These are phyloP conservation scores for Drosophila subsilvestris DNA, from an alignment of 2,888 invertebrate species.

Conservation along the genomic window DNA sequence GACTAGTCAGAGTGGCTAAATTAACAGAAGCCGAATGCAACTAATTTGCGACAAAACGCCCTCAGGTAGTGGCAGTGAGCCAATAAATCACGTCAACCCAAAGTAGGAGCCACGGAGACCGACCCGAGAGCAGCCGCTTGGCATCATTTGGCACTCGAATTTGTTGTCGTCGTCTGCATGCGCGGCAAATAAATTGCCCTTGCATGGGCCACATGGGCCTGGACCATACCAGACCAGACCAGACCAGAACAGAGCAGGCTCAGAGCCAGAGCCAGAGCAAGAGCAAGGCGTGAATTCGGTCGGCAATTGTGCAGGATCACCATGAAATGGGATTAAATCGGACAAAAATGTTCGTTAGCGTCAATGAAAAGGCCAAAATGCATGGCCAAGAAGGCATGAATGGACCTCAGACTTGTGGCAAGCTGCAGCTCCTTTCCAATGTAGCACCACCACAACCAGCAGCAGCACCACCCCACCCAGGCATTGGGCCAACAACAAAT, in stretches of 20 bases:
- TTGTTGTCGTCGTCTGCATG: constrained; percentile 76
- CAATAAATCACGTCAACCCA: constrained; percentile 78
- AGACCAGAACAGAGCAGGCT: constrained; percentile 8
- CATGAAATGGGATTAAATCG: constrained; percentile 84
- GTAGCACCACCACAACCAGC: constrained; percentile 12
- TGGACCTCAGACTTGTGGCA: constrained; percentile 61
- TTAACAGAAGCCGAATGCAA: constrained; percentile 80
- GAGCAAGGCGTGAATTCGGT: constrained; percentile 35
- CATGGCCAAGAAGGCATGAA: constrained; percentile 64
- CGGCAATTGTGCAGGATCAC: constrained; percentile 79
- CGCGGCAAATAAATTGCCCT: constrained; percentile 77
- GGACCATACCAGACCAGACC: constrained; percentile 30
- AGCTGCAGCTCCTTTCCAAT: constrained; percentile 29
- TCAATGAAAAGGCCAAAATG: constrained; percentile 77
- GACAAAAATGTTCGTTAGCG: constrained; percentile 82
- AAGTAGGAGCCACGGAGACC: constrained; percentile 60
- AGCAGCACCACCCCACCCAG: constrained; percentile 24
- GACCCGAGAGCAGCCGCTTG: constrained; percentile 49
- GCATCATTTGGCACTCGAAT: constrained; percentile 80
- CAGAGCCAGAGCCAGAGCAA: background rate
- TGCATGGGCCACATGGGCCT: constrained; percentile 35
- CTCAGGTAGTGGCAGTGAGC: constrained; percentile 69
- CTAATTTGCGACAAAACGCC: constrained; percentile 81
- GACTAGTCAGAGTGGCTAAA: constrained; percentile 59
- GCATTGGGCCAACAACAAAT: constrained; percentile 75